Percentiles rank a stretch among this genome's conserved stretches.
Conservation (phyloP, 2,797 vertebrate species). For the Peromyscus eremicus region DNA sequence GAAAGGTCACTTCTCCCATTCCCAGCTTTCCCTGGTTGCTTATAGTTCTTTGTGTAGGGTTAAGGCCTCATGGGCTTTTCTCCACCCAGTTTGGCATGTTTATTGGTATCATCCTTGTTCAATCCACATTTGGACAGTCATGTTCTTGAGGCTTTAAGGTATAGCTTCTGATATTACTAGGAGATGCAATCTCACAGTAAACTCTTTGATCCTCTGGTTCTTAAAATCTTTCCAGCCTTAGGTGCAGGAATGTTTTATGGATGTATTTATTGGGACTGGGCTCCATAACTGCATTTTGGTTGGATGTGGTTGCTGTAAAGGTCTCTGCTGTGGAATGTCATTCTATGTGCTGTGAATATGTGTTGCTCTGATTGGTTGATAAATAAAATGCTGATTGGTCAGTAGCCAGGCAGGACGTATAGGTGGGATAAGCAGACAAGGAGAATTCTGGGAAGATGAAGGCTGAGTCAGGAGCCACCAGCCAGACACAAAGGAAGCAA, state of each 20-base stretch:
- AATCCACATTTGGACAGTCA: not conserved
- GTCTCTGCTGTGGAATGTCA: not conserved
- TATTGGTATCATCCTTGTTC: not conserved
- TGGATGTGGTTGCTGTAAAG: not conserved
- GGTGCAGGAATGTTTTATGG: not conserved
- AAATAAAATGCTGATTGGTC: too few species aligned
- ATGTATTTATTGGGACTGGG: not conserved
- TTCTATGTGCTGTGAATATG: too few species aligned
- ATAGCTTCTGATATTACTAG: not conserved
- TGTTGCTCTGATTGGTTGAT: too few species aligned
- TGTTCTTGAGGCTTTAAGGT: not conserved
- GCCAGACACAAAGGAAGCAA: too few species aligned
- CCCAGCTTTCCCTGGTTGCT: not conserved
- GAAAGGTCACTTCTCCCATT: not conserved
- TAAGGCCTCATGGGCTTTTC: not conserved
- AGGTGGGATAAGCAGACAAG: too few species aligned
- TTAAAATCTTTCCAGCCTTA: not conserved
- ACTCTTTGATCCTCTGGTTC: not conserved
- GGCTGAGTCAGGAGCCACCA: too few species aligned
- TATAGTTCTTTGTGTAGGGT: not conserved
- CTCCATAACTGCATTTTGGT: not conserved
- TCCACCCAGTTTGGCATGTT: not conserved
- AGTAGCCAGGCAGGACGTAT: too few species aligned
- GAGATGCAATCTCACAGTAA: not conserved
- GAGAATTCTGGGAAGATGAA: too few species aligned